Conservation (phyloP, 2,888 invertebrate genomes). For the Idaea biselata region DNA sequence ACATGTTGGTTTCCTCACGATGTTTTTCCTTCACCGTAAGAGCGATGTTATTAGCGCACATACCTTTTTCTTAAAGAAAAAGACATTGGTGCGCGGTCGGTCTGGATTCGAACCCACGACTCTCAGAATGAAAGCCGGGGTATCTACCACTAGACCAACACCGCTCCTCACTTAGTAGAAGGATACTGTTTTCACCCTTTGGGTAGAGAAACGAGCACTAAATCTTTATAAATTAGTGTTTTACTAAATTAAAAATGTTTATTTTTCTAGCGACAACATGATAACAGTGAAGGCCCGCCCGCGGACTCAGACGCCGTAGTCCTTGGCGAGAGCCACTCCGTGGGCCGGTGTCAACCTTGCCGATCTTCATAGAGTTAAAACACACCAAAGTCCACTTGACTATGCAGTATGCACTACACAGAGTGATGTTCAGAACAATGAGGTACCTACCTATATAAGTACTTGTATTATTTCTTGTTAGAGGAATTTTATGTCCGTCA, state of each 20-base stretch:
- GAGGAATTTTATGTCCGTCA: neutral
- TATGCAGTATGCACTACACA: neutral
- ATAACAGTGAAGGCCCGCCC: slow-evolving; percentile 83
- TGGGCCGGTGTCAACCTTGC: slow-evolving; percentile 85
- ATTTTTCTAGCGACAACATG: slow-evolving; percentile 85
- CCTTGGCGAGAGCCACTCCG: slow-evolving; percentile 84
- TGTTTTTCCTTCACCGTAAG: too few relatives aligned
- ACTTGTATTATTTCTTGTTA: neutral
- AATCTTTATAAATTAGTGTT: neutral
- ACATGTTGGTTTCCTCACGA: too few relatives aligned
- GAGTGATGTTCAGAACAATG: neutral
- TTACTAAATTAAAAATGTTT: neutral
- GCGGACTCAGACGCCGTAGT: slow-evolving; percentile 83
- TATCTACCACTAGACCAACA: too few relatives aligned
- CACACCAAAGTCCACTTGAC: slow-evolving; percentile 5
- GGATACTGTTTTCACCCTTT: too few relatives aligned
- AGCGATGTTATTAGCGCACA: too few relatives aligned
- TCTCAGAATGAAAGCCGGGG: too few relatives aligned
- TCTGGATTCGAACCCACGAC: too few relatives aligned
- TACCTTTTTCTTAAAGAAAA: too few relatives aligned
- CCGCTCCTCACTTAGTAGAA: too few relatives aligned
- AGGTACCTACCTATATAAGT: neutral
- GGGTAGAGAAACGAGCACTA: slow-evolving; percentile 11
- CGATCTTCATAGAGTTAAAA: slow-evolving; percentile 48
- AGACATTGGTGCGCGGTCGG: too few relatives aligned